Percentiles rank a stretch among this genome's conserved stretches.
These are phyloP conservation scores for Tiliacea citrago DNA, from an alignment of 2,888 invertebrate species.

Conservation along the genomic window DNA sequence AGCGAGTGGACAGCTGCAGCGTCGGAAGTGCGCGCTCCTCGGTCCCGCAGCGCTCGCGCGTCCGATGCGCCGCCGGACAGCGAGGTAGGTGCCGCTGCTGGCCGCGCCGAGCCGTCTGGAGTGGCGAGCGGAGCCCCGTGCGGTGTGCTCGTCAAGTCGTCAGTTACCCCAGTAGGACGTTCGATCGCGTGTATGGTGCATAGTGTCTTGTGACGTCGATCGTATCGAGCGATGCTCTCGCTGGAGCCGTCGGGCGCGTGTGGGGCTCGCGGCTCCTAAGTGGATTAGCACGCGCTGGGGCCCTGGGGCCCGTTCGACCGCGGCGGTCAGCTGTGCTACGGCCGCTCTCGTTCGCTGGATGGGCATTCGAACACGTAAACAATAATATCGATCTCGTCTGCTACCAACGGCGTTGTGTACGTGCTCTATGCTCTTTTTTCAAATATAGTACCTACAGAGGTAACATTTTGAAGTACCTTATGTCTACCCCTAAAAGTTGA, in stretches of 20 bases:
- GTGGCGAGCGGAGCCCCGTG: constrained; percentile 20
- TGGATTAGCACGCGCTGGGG: constrained; percentile 40
- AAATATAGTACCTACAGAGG: too few relatives aligned
- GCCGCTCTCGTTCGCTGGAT: constrained; percentile 36
- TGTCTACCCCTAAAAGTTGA: neutral
- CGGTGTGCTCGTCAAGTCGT: constrained; percentile 22
- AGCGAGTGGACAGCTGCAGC: constrained; percentile 6
- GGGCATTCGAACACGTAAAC: constrained; percentile 64
- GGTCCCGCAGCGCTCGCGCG: neutral
- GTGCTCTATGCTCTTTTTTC: constrained; percentile 32
- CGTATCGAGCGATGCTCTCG: constrained; percentile 51
- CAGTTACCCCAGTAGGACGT: constrained; percentile 17
- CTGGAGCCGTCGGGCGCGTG: constrained; percentile 9
- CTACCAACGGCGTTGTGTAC: constrained; percentile 44
- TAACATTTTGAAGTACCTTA: neutral
- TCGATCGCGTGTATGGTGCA: constrained; percentile 51
- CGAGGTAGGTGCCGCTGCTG: constrained; percentile 48
- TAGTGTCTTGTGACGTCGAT: constrained; percentile 43
- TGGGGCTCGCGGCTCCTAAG: constrained; percentile 25
- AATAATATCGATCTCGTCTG: constrained; percentile 65
- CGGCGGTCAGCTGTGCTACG: constrained; percentile 17
- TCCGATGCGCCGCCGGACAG: constrained; percentile 38
- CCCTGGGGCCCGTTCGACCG: constrained; percentile 9
- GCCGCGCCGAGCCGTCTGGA: constrained; percentile 60
- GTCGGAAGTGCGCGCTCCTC: neutral